Evolutionary conservation across 2,113 vertebrate genomes (phyloP), one percentile per base, ranked within the genome.

Genomic region (Corydoras sp.): DNA sequence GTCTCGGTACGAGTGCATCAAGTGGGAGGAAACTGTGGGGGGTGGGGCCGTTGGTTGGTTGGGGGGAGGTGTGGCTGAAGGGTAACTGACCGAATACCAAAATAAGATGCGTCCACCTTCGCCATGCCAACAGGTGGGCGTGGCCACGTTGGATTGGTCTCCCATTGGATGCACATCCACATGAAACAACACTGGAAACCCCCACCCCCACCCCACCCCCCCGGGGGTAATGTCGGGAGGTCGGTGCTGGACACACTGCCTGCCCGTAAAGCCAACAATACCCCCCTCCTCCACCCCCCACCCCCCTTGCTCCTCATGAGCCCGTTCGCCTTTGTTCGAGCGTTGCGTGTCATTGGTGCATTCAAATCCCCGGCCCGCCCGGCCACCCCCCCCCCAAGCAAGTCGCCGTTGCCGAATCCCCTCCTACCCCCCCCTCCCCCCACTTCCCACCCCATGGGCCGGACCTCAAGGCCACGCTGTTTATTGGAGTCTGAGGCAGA

Each of bases 261-360:
- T 43, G 35, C 35, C 35, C 35, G 7, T 43, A 43, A 4, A 43
- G 35, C 35, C 35, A 8, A 43, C 35, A 43, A 43, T 43, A 2
- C 4, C 35, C 35, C 35, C 35, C 15, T 60, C 9, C 74, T 84
- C 80, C 81, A 61, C 85, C 79, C 73, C 54, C 55, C 62, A 63
- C 71, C 60, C 65, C 81, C 65, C 77, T 72, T 83, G 71, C 72
- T 81, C 70, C 53, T 76, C 69, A 67, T 69, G 78, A 77, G 81
- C 71, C 64, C 31, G 60, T 79, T 48, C 62, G 83, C 84, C 18
- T 87, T 87, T 87, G 83, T 88, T 79, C 82, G 79, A 84, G 75
- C 59, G 78, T 80, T 56, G 58, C 79, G 73, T 76, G 76, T 75
- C 76, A 83, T 83, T 83, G 80, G 76, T 79, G 76, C 77, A 84